A percentile compares a stretch with the other conserved stretches of the same genome.
These are phyloP conservation scores for Tiliacea aurago DNA, from an alignment of 2,888 invertebrate genomes.

Conservation along the genomic window DNA sequence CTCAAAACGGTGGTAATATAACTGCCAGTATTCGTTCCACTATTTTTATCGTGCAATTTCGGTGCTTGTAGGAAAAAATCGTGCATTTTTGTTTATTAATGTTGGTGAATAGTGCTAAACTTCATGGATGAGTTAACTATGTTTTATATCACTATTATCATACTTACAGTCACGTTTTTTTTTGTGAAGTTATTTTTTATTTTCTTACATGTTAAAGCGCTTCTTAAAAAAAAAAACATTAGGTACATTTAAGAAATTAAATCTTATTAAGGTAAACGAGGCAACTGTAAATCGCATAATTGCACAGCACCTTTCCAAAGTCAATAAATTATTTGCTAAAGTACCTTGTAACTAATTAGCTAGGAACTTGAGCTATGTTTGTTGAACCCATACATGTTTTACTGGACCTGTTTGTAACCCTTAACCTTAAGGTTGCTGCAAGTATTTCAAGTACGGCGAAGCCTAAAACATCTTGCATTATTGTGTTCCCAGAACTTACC, in stretches of 20 bases:
- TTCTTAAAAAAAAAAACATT: too few relatives aligned
- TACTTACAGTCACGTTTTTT: neutral
- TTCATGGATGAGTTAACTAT: neutral
- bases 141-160: neutral
- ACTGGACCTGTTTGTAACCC: conserved; percentile 25
- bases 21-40: conserved; percentile 37
- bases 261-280: neutral
- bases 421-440: conserved; percentile 15
- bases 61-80: conserved; percentile 40
- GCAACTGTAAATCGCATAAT: neutral
- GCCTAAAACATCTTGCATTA: conserved; percentile 7
- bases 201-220: too few relatives aligned
- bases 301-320: conserved; percentile 1
- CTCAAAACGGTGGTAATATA: conserved; percentile 57
- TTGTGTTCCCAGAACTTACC: conserved; percentile 2
- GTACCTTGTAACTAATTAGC: conserved; percentile 46
- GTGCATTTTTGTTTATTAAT: conserved; percentile 42
- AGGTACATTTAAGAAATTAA: too few relatives aligned
- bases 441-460: conserved; percentile 12
- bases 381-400: conserved; percentile 26
- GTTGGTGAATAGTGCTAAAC: neutral
- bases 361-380: conserved; percentile 24
- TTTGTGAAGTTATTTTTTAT: too few relatives aligned
- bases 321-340: conserved; percentile 28
- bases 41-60: conserved; percentile 52